Percentiles rank a stretch among this genome's conserved stretches.
These are phyloP conservation scores for Liposcelis brunnea DNA, from an alignment of 2,888 invertebrate species.

Conservation along the genomic window DNA sequence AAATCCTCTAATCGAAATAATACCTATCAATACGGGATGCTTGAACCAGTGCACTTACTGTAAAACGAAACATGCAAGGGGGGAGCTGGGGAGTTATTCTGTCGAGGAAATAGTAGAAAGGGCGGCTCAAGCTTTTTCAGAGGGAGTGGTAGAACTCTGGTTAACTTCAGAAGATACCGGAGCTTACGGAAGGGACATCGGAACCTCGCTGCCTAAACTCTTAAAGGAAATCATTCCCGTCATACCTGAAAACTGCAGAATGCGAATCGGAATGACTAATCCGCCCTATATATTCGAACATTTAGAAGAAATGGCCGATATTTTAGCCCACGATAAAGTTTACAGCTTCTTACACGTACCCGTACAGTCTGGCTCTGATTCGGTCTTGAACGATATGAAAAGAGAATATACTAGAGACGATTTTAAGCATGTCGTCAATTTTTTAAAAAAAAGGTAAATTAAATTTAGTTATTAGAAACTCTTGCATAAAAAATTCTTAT, in stretches of 20 bases:
- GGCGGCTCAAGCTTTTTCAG: slow-evolving; percentile 69
- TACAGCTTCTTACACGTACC: slow-evolving; percentile 95
- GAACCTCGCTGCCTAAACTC: slow-evolving; percentile 68
- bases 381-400: slow-evolving; percentile 88
- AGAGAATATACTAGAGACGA: slow-evolving; percentile 82
- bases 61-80: slow-evolving; percentile 94
- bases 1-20: slow-evolving; percentile 93
- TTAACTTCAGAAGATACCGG: slow-evolving; percentile 96
- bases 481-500: slow-evolving; percentile 5
- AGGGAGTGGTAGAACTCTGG: slow-evolving; percentile 95
- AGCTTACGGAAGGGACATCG: slow-evolving; percentile 92
- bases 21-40: slow-evolving; percentile 90
- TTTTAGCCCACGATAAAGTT: slow-evolving; percentile 73
- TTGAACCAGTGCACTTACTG: slow-evolving; percentile 98
- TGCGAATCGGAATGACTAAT: slow-evolving; percentile 94
- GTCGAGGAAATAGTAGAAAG: slow-evolving; percentile 78
- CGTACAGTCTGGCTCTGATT: slow-evolving; percentile 94
- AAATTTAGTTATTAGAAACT: slow-evolving; percentile 1
- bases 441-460: slow-evolving; percentile 47
- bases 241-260: slow-evolving; percentile 54
- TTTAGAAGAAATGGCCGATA: slow-evolving; percentile 69
- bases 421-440: slow-evolving; percentile 78
- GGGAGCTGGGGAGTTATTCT: slow-evolving; percentile 87
- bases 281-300: slow-evolving; percentile 96
- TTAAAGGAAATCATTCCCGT: slow-evolving; percentile 69